A percentile compares a stretch with the other conserved stretches of the same genome.
Evolutionary conservation across 2,888 invertebrate genomes (phyloP).

Genomic region (Drosophila paramelanica): DNA sequence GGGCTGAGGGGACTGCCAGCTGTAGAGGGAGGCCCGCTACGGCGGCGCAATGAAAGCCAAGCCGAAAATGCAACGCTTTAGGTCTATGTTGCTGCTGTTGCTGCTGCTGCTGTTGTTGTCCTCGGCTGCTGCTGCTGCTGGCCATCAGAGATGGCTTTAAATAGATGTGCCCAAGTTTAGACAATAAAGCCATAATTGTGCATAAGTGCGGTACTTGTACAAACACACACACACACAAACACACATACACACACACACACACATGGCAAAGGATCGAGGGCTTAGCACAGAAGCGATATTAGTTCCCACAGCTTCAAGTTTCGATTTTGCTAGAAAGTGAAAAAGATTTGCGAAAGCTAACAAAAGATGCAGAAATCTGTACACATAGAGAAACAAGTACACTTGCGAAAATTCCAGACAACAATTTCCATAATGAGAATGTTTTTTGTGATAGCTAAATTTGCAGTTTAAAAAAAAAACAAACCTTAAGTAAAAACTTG

Average conservation of each 20-base stretch:
- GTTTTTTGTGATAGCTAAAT: too few relatives aligned
- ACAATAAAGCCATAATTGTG: constrained; percentile 80
- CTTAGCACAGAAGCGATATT: constrained; percentile 17
- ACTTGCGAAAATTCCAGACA: too few relatives aligned
- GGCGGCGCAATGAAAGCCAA: constrained; percentile 80
- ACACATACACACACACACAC: constrained; percentile 13
- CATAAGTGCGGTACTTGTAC: constrained; percentile 65
- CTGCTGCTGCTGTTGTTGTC: background rate
- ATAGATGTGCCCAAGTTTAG: constrained; percentile 81
- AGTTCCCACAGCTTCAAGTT: constrained; percentile 51
- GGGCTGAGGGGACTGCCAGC: background rate
- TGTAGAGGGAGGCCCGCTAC: constrained; percentile 47
- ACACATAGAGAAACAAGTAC: background rate
- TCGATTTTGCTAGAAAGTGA: constrained; percentile 41
- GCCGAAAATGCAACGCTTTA: constrained; percentile 81
- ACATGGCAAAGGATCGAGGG: constrained; percentile 21
- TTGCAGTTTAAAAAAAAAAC: too few relatives aligned
- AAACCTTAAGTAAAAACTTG: too few relatives aligned
- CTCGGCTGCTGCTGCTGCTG: constrained; percentile 10
- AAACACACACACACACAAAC: constrained; percentile 13
- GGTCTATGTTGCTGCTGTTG: constrained; percentile 34
- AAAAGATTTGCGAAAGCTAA: constrained; percentile 42
- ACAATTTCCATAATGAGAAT: too few relatives aligned
- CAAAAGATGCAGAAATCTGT: background rate
- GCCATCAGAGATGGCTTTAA: constrained; percentile 69